Evolutionary conservation across 2,888 invertebrate genomes (phyloP).

Genomic region (Apodemia zela): DNA sequence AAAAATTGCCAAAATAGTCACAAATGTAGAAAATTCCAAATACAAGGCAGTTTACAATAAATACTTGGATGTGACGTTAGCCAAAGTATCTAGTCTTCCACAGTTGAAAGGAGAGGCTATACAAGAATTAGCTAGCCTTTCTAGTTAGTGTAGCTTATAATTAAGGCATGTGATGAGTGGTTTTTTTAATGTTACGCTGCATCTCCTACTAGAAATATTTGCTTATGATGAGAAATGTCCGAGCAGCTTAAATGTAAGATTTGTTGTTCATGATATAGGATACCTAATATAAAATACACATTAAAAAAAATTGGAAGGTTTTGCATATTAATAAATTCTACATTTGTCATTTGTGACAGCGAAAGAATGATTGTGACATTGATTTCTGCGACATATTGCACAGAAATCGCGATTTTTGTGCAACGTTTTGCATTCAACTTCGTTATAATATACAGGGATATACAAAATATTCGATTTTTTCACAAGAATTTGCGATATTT

Average conservation of each 20-base stretch:
- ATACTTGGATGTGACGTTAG: conserved; percentile 78
- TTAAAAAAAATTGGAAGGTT: not conserved
- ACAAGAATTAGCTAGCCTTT: conserved; percentile 42
- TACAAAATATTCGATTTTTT: not conserved
- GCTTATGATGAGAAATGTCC: not conserved
- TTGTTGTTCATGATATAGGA: not conserved
- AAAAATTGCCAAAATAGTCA: conserved; percentile 85
- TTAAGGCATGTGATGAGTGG: not conserved
- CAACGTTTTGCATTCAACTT: no score
- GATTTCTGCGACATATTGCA: not conserved
- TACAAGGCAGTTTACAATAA: conserved; percentile 85
- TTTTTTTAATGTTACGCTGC: not conserved
- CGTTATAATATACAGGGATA: not conserved
- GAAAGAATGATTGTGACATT: not conserved
- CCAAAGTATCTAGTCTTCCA: conserved; percentile 83
- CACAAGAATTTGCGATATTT: no score
- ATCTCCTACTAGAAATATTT: conserved; percentile 1
- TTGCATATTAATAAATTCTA: not conserved
- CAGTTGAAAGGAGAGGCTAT: conserved; percentile 78
- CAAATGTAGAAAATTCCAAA: conserved; percentile 85
- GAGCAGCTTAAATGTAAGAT: not conserved
- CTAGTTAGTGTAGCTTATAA: conserved; percentile 10
- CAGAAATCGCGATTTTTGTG: no score
- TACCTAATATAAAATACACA: not conserved
- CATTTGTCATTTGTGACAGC: not conserved